Percentiles rank a stretch among this genome's conserved stretches.
These are phyloP conservation scores for Drosophila serrata DNA, from an alignment of 1,140 invertebrate species.

Conservation along the genomic window DNA sequence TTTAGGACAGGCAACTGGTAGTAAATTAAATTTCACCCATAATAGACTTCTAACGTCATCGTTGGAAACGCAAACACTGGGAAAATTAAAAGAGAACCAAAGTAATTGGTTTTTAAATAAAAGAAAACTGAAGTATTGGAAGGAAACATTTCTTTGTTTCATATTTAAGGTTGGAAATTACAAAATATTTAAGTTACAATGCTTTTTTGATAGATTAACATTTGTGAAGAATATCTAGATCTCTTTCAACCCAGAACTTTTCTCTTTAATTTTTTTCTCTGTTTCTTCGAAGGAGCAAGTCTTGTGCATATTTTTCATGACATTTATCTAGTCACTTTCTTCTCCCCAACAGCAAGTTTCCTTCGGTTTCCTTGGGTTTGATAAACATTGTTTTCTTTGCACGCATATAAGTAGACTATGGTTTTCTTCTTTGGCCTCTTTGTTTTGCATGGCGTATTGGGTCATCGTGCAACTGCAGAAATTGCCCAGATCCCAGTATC, in stretches of 20 bases:
- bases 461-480: slow-evolving; percentile 56
- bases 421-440: slow-evolving; percentile 7
- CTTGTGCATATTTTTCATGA: slow-evolving; percentile 71
- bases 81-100: background rate
- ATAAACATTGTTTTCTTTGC: slow-evolving; percentile 35
- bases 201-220: too few relatives aligned
- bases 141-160: too few relatives aligned
- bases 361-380: slow-evolving; percentile 11
- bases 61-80: background rate
- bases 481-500: slow-evolving; percentile 53
- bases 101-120: too few relatives aligned
- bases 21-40: slow-evolving; percentile 79
- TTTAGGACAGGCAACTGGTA: slow-evolving; percentile 32
- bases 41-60: slow-evolving; percentile 69
- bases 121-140: too few relatives aligned
- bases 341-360: background rate
- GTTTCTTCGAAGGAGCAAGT: slow-evolving; percentile 33
- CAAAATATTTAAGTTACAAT: too few relatives aligned
- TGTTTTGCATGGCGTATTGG: slow-evolving; percentile 32
- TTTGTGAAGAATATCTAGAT: background rate
- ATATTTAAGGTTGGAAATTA: too few relatives aligned
- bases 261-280: background rate
- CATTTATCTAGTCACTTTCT: slow-evolving; percentile 20
- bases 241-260: too few relatives aligned
- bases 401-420: slow-evolving; percentile 19